Base-by-base conservation (phyloP, 1,140 invertebrate genomes). In the Papilio dardanus region DNA sequence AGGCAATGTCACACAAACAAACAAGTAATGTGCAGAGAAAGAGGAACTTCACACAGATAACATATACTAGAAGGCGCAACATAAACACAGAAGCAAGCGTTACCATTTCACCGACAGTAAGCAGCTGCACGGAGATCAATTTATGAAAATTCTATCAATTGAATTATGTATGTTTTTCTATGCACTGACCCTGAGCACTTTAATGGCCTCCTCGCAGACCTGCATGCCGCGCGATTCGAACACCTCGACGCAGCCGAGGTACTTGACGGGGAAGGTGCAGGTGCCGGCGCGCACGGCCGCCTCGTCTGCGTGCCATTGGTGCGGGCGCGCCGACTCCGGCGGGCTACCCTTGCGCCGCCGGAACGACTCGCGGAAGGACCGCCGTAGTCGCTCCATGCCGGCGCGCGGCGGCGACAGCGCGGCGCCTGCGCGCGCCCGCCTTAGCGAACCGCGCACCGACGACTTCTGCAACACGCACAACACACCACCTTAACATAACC, bases 151-250 rank as follows among this genome's bases (percentile, higher is more conserved):
- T n/a, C n/a, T n/a, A n/a, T n/a, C n/a, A n/a, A n/a, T 35, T 35
- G 5, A 35, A 8, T 35, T 35, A 8, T 35, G 19, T 21, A 5
- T 5, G 21, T 24, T 7, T 30, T 65, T 54, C 69, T 65, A n/a
- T 14, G 21, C 33, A 94, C 96, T 96, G 94, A 98, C 97, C 94
- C 97, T 94, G 66, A 98, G 94, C 74, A 98, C 97, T 95, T 99
- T 99, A 42, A 99, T 95, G 24, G 99, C 99, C 93, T 99, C 98
- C 93, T 99, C 99, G 94, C 99, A 99, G 42, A 99, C 98, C 94
- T 99, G 98, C 98, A 99, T 99, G 21, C 99, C 99, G 86, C 99
- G 95, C 0, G 99, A 99, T 93, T 99, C 99, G 93, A 98, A 99
- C 2, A 99, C 99, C 94, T 99, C 99, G 1, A 99, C 98, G 94